phyloP scores from a whole-genome alignment of 1,140 invertebrate genomes.

The Bombus waltoni region DNA sequence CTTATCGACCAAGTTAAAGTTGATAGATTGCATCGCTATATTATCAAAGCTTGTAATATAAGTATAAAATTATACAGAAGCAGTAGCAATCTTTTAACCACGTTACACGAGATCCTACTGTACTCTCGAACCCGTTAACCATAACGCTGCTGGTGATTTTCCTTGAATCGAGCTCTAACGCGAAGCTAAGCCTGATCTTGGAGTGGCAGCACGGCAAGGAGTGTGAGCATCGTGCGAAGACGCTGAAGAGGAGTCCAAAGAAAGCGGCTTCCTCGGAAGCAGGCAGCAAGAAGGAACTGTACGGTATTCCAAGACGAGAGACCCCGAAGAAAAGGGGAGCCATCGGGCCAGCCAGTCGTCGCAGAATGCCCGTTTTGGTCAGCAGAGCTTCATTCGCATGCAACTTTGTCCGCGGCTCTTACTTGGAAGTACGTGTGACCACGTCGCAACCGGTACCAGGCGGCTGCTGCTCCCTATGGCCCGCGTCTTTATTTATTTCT shows the following conservation, averaged over 20 bases:
- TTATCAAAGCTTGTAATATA: too few species aligned
- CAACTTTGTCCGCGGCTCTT: slow-evolving; percentile 70
- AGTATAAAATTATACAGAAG: too few species aligned
- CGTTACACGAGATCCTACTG: too few species aligned
- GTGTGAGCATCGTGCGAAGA: slow-evolving; percentile 44
- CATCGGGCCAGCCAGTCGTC: slow-evolving; percentile 59
- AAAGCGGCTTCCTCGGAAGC: slow-evolving; percentile 68
- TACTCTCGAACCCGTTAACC: slow-evolving; percentile 48
- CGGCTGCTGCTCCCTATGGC: slow-evolving; percentile 22
- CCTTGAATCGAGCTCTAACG: slow-evolving; percentile 56
- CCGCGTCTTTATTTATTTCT: slow-evolving; percentile 50
- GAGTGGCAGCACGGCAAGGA: slow-evolving; percentile 9
- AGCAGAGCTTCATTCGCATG: slow-evolving; percentile 74
- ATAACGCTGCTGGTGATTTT: slow-evolving; percentile 38
- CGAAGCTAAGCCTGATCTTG: slow-evolving; percentile 32
- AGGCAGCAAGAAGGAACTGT: slow-evolving; percentile 65
- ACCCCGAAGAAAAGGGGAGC: slow-evolving; percentile 67
- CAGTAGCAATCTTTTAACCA: too few species aligned
- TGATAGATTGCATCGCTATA: too few species aligned
- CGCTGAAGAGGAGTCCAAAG: slow-evolving; percentile 59
- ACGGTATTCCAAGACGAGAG: slow-evolving; percentile 66
- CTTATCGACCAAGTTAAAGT: too few species aligned
- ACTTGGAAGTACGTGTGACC: slow-evolving; percentile 69
- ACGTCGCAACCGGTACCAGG: slow-evolving; percentile 59
- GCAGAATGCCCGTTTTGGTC: slow-evolving; percentile 67